phyloP scores from a whole-genome alignment of 1,140 invertebrate species.

The Drosophila repleta region DNA sequence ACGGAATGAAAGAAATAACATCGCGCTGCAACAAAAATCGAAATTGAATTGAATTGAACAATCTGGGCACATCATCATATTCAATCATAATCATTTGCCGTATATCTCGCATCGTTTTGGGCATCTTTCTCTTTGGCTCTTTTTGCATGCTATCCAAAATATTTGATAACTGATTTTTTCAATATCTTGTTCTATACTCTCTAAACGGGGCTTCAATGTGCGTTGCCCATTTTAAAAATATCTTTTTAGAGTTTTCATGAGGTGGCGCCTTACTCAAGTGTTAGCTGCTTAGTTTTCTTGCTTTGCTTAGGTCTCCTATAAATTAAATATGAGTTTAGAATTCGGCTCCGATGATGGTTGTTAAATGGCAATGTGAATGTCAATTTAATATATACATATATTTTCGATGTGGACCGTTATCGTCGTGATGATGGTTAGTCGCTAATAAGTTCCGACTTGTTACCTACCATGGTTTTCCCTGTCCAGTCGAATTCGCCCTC shows the following conservation, averaged over 20 bases:
- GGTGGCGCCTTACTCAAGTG: slow-evolving; percentile 32
- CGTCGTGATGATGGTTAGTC: neutral
- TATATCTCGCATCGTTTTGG: slow-evolving; percentile 8
- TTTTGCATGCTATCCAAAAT: slow-evolving; percentile 28
- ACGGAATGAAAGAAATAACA: slow-evolving; percentile 46
- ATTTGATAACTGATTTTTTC: slow-evolving; percentile 20
- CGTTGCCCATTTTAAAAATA: slow-evolving; percentile 32
- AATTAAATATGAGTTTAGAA: slow-evolving; percentile 63
- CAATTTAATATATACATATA: slow-evolving; percentile 3
- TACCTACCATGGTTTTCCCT: slow-evolving; percentile 95
- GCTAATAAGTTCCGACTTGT: neutral
- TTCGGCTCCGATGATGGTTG: slow-evolving; percentile 49
- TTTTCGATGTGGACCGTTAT: neutral
- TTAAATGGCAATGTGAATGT: slow-evolving; percentile 11
- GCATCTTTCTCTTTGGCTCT: slow-evolving; percentile 30
- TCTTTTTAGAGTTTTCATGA: slow-evolving; percentile 42
- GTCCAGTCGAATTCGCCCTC: slow-evolving; percentile 99
- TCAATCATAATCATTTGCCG: neutral
- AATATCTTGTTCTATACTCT: slow-evolving; percentile 25
- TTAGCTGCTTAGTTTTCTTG: slow-evolving; percentile 40
- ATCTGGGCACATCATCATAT: slow-evolving; percentile 37
- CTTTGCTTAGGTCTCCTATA: slow-evolving; percentile 67
- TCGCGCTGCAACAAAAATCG: slow-evolving; percentile 44
- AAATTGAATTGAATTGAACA: slow-evolving; percentile 49
- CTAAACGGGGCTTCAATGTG: slow-evolving; percentile 29